These are phyloP conservation scores for Anguilla anguilla DNA, from an alignment of 2,797 vertebrate species.

Conservation along the genomic window DNA sequence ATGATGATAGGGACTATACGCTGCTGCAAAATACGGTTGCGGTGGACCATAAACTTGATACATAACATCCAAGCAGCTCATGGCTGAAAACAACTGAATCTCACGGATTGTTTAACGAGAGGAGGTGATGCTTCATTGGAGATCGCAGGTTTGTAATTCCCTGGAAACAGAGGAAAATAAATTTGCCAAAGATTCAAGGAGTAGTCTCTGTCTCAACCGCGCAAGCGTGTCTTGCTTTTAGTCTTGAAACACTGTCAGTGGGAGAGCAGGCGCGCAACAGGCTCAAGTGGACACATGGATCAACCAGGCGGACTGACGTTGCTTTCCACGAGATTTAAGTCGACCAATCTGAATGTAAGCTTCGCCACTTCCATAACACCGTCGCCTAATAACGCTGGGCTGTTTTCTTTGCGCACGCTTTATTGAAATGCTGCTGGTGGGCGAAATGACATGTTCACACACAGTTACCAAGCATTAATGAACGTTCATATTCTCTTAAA, in stretches of 20 bases:
- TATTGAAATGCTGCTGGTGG: background rate
- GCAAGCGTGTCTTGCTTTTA: conserved; percentile 23
- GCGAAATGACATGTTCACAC: background rate
- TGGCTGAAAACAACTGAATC: conserved; percentile 74
- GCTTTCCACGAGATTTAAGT: conserved; percentile 34
- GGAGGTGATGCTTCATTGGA: conserved; percentile 66
- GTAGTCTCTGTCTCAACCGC: background rate
- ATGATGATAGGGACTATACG: conserved; percentile 88
- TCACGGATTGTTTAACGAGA: conserved; percentile 64
- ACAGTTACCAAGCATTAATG: background rate
- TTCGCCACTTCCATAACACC: background rate
- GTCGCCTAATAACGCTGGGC: background rate
- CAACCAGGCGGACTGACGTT: conserved; percentile 48
- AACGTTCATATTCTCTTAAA: background rate
- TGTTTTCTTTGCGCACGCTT: background rate
- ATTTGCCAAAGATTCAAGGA: background rate
- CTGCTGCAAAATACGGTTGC: conserved; percentile 89
- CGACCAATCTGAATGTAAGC: conserved; percentile 45
- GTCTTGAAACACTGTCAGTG: conserved; percentile 34
- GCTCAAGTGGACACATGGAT: conserved; percentile 53
- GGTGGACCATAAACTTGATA: conserved; percentile 93
- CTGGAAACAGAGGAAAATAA: conserved; percentile 25
- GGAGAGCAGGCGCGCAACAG: conserved; percentile 28
- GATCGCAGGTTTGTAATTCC: conserved; percentile 35
- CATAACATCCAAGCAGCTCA: conserved; percentile 99